phyloP scores from a whole-genome alignment of 2,888 invertebrate species.

The Panorpa germanica region DNA sequence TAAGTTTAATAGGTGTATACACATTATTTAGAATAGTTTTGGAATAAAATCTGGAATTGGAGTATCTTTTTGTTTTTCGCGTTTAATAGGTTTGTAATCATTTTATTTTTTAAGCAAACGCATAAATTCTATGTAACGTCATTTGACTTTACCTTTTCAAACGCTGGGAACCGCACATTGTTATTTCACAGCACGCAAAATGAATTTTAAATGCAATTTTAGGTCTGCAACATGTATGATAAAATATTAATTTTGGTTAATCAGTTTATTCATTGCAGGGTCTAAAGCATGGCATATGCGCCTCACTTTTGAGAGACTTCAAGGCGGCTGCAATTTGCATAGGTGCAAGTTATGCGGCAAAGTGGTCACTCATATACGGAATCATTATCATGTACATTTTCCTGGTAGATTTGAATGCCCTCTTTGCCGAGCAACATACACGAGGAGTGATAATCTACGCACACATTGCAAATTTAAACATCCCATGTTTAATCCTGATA shows the following conservation, averaged over 20 bases:
- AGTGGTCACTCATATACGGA: conserved; percentile 86
- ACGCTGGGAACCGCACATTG: too few relatives aligned
- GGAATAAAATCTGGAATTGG: too few relatives aligned
- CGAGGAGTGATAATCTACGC: conserved; percentile 81
- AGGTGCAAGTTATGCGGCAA: conserved; percentile 88
- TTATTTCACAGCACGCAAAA: conserved; percentile 1
- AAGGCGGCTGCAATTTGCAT: conserved; percentile 83
- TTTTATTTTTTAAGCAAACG: too few relatives aligned
- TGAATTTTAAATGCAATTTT: background rate
- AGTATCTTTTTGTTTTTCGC: too few relatives aligned
- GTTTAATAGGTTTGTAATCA: too few relatives aligned
- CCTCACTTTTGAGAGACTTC: conserved; percentile 84
- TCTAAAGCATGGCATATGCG: conserved; percentile 91
- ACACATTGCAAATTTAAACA: conserved; percentile 88
- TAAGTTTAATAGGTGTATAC: too few relatives aligned
- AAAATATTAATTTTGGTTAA: conserved; percentile 2
- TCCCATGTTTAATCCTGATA: conserved; percentile 70
- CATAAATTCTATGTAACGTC: too few relatives aligned
- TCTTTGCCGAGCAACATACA: conserved; percentile 78
- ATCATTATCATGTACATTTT: conserved; percentile 89
- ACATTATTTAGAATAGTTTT: too few relatives aligned
- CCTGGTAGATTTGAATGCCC: conserved; percentile 84
- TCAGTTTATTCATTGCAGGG: conserved; percentile 60
- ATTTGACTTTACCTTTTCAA: too few relatives aligned
- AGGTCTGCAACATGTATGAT: background rate